These are phyloP conservation scores for Acanthurus tractus DNA, from an alignment of 2,797 vertebrate species.

Conservation along the genomic window DNA sequence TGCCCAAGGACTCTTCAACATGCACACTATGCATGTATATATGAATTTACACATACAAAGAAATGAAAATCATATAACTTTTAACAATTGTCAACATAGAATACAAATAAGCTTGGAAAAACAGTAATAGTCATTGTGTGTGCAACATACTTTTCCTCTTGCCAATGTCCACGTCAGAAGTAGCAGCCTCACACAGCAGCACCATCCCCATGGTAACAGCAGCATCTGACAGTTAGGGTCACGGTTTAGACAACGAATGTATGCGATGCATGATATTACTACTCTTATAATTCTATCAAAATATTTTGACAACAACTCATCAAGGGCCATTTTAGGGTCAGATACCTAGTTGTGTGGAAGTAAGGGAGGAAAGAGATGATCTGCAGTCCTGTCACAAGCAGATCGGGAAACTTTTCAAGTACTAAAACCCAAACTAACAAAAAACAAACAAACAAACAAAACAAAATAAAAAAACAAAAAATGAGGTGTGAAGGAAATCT, in stretches of 20 bases:
- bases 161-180: conserved; percentile 93
- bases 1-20: too few relatives aligned
- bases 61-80: too few relatives aligned
- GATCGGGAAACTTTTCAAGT: too few relatives aligned
- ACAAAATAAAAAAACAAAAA: too few relatives aligned
- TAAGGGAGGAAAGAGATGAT: background rate
- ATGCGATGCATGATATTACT: background rate
- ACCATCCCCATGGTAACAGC: conserved; percentile 96
- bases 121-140: background rate
- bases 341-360: background rate
- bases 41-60: too few relatives aligned
- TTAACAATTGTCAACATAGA: background rate
- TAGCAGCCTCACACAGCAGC: conserved; percentile 94
- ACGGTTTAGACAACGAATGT: conserved; percentile 61
- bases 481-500: too few relatives aligned
- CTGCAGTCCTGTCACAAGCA: background rate
- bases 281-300: background rate
- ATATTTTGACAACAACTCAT: background rate
- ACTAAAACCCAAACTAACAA: too few relatives aligned
- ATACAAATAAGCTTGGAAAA: background rate
- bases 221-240: conserved; percentile 86
- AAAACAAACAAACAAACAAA: too few relatives aligned
- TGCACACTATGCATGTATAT: too few relatives aligned
- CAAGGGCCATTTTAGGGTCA: background rate
- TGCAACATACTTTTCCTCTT: conserved; percentile 93